Evolutionary conservation across 2,113 vertebrate genomes (phyloP), one percentile per base, ranked within the genome.

Genomic region (Ptyas mucosa): DNA sequence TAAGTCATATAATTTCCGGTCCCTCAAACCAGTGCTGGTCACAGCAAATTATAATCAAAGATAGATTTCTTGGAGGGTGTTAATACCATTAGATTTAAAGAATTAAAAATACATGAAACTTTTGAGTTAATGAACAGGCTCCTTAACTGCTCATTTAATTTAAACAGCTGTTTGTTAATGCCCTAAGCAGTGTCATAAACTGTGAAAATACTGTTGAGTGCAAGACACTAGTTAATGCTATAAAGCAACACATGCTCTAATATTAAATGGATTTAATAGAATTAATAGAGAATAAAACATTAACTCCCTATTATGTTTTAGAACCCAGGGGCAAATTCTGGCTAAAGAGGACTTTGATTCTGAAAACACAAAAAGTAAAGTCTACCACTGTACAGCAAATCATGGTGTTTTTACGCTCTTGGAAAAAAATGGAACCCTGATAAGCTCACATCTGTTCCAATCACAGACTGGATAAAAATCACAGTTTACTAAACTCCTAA

Each of bases 131-230:
- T 98, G 98, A 98, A 98, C 97, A 98, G 98, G 98, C 98, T 98
- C 98, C 97, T 98, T 98, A 98, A 98, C 98, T 98, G 98, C 97
- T 98, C 98, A 98, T 98, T 98, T 98, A 98, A 98, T 98, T 98
- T 98, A 98, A 98, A 98, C 98, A 98, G 98, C 98, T 98, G 98
- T 98, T 98, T 98, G 98, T 98, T 98, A 98, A 98, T 98, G 98
- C 98, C 98, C 97, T 98, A 98, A 98, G 98, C 98, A 98, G 98
- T 98, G 98, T 98, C 98, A 98, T 98, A 98, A 98, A 98, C 98
- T 98, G 98, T 98, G 97, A 98, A 98, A 98, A 98, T 98, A 98
- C 98, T 98, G 97, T 98, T 98, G 98, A 98, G 98, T 98, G 97
- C 98, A 98, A 98, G 98, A 98, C 98, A 98, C 98, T 98, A 98